A percentile compares a stretch with the other conserved stretches of the same genome.
These are phyloP conservation scores for Protophormia terraenovae DNA, from an alignment of 2,888 invertebrate genomes.

Conservation along the genomic window DNA sequence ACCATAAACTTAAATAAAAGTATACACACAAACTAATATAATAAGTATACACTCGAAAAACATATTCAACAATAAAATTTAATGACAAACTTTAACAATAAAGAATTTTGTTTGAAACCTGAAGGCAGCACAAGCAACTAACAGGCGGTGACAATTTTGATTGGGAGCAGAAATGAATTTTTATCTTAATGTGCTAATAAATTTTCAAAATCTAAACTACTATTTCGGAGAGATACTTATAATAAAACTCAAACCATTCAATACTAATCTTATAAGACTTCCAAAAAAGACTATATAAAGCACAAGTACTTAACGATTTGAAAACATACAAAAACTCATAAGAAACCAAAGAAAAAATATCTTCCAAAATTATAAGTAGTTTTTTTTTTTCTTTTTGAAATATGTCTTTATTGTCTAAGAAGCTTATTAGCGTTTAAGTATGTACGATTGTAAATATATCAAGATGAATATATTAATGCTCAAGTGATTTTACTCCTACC, in stretches of 20 bases:
- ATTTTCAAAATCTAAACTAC: constrained; percentile 75
- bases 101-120: neutral
- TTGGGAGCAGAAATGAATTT: constrained; percentile 59
- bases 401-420: constrained; percentile 57
- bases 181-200: constrained; percentile 81
- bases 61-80: constrained; percentile 42
- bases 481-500: constrained; percentile 66
- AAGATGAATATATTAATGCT: constrained; percentile 41
- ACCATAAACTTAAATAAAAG: constrained; percentile 56
- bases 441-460: constrained; percentile 45
- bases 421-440: constrained; percentile 66
- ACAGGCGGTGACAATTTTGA: constrained; percentile 62
- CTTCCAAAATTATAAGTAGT: neutral
- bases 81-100: constrained; percentile 48
- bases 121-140: neutral
- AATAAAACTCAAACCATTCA: constrained; percentile 24
- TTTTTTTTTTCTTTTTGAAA: constrained; percentile 13
- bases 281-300: constrained; percentile 27
- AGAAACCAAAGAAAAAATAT: constrained; percentile 14
- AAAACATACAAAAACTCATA: neutral
- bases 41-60: constrained; percentile 18
- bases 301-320: constrained; percentile 40
- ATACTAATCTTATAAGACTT: constrained; percentile 46
- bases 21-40: neutral
- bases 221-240: constrained; percentile 69